Percentiles rank a stretch among this genome's conserved stretches.
Conservation (phyloP, 2,113 vertebrate species). For the Scomber scombrus region DNA sequence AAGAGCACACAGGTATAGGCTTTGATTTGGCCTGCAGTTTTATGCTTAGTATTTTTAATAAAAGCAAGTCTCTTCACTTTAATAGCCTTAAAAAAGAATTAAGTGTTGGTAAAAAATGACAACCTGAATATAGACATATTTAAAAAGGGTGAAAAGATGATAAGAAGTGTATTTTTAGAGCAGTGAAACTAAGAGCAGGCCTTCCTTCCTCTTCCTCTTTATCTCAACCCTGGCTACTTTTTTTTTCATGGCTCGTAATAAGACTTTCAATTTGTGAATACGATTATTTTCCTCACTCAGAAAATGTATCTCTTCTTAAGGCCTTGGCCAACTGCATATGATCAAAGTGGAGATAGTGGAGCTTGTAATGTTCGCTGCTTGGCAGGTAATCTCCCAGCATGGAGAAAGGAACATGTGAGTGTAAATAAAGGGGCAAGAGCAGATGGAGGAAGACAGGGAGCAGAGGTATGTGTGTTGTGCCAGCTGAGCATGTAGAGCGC, state of each 20-base stretch:
- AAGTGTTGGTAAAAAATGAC: neutral
- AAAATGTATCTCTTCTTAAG: neutral
- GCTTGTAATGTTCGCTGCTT: constrained; percentile 28
- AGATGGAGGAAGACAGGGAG: constrained; percentile 53
- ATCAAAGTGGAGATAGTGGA: constrained; percentile 12
- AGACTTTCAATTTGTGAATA: constrained; percentile 1
- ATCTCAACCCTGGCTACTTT: neutral
- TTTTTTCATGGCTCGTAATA: neutral
- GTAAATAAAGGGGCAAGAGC: constrained; percentile 41
- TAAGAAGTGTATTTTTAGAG: constrained; percentile 9
- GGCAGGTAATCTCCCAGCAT: constrained; percentile 36
- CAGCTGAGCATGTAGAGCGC: constrained; percentile 38
- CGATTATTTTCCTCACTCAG: constrained; percentile 7
- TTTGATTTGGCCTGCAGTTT: constrained; percentile 16
- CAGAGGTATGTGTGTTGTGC: constrained; percentile 28
- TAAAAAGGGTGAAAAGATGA: neutral
- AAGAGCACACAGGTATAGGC: neutral
- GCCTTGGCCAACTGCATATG: constrained; percentile 20
- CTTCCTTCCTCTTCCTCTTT: neutral
- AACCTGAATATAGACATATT: neutral
- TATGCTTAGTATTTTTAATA: neutral
- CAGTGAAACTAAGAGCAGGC: neutral
- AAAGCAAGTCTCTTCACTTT: neutral
- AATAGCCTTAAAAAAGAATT: constrained; percentile 4
- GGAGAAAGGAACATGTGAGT: constrained; percentile 25